These are phyloP conservation scores for Bugulina stolonifera DNA, from an alignment of 2,888 invertebrate genomes.

Conservation along the genomic window DNA sequence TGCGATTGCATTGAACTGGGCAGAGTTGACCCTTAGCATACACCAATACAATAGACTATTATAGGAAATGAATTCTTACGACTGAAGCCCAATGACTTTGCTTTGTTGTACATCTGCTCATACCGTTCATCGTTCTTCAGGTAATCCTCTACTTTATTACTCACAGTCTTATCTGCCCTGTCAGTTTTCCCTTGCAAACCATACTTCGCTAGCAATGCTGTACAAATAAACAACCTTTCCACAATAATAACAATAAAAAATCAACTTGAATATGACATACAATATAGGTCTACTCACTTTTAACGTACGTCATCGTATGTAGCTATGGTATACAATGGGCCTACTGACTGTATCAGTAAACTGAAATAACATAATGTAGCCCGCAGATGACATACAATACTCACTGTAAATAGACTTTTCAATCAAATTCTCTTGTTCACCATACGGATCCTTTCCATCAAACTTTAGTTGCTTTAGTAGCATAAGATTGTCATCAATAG, in stretches of 20 bases:
- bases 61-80: too few species aligned
- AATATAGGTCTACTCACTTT: too few species aligned
- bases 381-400: not conserved
- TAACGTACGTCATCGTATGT: too few species aligned
- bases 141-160: constrained; percentile 16
- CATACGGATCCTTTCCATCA: constrained; percentile 18
- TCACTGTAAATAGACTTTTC: not conserved
- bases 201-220: not conserved
- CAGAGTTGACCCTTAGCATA: too few species aligned
- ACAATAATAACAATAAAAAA: too few species aligned
- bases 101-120: not conserved
- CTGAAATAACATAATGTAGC: not conserved
- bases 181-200: not conserved
- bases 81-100: not conserved
- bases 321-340: too few species aligned
- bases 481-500: not conserved
- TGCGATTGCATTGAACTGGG: too few species aligned
- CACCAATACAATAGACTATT: too few species aligned
- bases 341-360: too few species aligned
- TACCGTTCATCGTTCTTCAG: not conserved
- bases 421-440: not conserved
- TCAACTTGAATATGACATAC: too few species aligned
- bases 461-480: not conserved
- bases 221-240: too few species aligned
- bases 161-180: not conserved